Evolutionary conservation across 2,797 vertebrate genomes (phyloP), one percentile per base, ranked within the genome.

Genomic region (Phylloscopus collybita): DNA sequence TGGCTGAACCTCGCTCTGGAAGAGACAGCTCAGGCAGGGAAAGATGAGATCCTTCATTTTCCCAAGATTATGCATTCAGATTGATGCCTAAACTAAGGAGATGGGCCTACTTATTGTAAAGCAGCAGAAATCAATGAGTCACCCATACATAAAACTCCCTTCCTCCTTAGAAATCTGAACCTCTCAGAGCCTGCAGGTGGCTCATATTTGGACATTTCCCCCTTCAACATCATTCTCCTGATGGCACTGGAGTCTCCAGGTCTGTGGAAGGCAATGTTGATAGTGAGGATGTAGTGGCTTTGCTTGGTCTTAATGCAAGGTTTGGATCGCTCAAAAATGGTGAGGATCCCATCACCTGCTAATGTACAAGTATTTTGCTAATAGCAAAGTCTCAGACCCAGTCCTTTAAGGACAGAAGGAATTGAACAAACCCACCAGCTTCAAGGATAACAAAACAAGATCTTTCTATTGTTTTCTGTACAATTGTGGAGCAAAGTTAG

Each of bases 51-150:
- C 66, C 71, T 79, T 86, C 16, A 11, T 57, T 91, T 90, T 50
- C 59, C 36, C 11, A 22, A 54, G 44, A 56, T 49, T 16, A 59
- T 51, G 27, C 14, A 6, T 89, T 89, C 62, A 66, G 67, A 79
- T 42, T 62, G 49, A 60, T 75, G 73, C n/a, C 50, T 86, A 40
- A 91, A 65, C 49, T 57, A 70, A 81, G 51, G 60, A 78, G 29
- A 53, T 26, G 70, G 34, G 16, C 42, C 78, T 88, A 71, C 56
- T 84, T 84, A 49, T 54, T 92, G 73, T 80, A 73, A 90, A 84
- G 66, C 14, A 85, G 27, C 27, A 91, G 61, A 78, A 88, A 71
- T 7, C 45, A 13, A 51, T 18, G 42, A 67, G 22, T 66, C 51
- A 64, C 9, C 67, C 11, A 8, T 57, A 44, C 25, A n/a, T n/a